Evolutionary conservation across 2,888 invertebrate genomes (phyloP), one percentile per base, ranked within the genome.

Genomic region (Lagria hirta): DNA sequence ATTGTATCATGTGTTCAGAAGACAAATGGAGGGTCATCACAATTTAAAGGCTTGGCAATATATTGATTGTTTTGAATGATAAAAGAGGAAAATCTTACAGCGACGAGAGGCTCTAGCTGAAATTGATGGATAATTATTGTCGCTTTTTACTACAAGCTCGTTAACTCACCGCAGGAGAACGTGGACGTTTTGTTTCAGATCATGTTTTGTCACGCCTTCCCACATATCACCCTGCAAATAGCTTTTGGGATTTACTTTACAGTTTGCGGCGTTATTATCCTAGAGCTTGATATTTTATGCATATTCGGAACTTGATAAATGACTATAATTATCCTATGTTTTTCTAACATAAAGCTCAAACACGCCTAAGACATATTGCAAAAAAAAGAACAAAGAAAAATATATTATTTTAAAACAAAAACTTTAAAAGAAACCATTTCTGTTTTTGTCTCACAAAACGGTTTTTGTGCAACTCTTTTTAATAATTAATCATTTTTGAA

Each of bases 1-100:
- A 62, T 62, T 53, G 51, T 59, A 64, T 62, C 62, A 53, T 58
- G 55, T 57, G 56, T 60, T 62, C 60, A 60, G 58, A 64, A 65
- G 65, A 65, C 64, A 63, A 65, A 65, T 65, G 65, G 58, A 57
- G 54, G 59, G 57, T 58, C 55, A 55, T 52, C 46, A 52, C 54
- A 49, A 61, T 61, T 64, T 61, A 65, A 58, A 62, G 62, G 62
- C 60, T 58, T 51, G 61, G 60, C 58, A 52, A 59, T 56, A 58
- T 64, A 64, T 64, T 57, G 64, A 64, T 62, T 61, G 50, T 56
- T 55, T 36, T 44, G 49, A 20, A 48, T 54, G 64, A 63, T 63
- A 63, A 61, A 57, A 48, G 29, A 27, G 16, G 45, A 41, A 44
- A 52, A 52, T 48, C 43, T 27, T 17, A 13, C 10, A 11, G 37